Percentiles rank a stretch among this genome's conserved stretches.
Evolutionary conservation across 2,113 vertebrate genomes (phyloP).

Genomic region (Elephantulus edwardii): DNA sequence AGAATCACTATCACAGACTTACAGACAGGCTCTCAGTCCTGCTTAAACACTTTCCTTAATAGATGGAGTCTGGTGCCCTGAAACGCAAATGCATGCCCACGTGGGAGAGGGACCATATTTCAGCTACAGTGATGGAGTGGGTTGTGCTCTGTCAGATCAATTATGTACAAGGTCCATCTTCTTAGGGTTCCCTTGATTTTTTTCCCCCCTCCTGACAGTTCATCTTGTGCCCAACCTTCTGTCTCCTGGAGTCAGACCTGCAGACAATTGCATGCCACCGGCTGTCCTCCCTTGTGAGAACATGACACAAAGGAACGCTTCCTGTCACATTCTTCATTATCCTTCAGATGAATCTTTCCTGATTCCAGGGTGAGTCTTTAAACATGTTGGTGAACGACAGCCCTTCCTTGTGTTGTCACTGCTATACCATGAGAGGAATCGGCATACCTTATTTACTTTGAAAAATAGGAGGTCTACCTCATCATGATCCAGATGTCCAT

Average conservation of each 20-base stretch:
- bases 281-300: slow-evolving; percentile 59
- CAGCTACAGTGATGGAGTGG: slow-evolving; percentile 79
- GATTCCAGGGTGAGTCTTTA: slow-evolving; percentile 32
- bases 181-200: slow-evolving; percentile 38
- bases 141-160: slow-evolving; percentile 85
- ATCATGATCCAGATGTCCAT: background rate
- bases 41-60: slow-evolving; percentile 79
- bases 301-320: slow-evolving; percentile 70
- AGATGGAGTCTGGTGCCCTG: slow-evolving; percentile 76
- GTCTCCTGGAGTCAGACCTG: slow-evolving; percentile 80
- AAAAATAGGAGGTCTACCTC: background rate
- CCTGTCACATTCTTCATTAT: background rate
- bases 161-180: slow-evolving; percentile 84
- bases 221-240: slow-evolving; percentile 84
- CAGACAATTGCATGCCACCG: slow-evolving; percentile 75
- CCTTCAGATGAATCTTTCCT: slow-evolving; percentile 43
- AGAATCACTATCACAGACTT: slow-evolving; percentile 64
- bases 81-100: slow-evolving; percentile 74
- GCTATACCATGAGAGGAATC: rapidly evolving
- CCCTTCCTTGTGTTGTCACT: background rate
- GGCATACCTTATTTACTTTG: background rate
- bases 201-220: slow-evolving; percentile 66
- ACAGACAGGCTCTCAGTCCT: slow-evolving; percentile 74
- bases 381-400: background rate
- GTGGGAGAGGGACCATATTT: slow-evolving; percentile 76